A percentile compares a stretch with the other conserved stretches of the same genome.
Conservation (phyloP, 2,797 vertebrate species). For the Peromyscus eremicus region DNA sequence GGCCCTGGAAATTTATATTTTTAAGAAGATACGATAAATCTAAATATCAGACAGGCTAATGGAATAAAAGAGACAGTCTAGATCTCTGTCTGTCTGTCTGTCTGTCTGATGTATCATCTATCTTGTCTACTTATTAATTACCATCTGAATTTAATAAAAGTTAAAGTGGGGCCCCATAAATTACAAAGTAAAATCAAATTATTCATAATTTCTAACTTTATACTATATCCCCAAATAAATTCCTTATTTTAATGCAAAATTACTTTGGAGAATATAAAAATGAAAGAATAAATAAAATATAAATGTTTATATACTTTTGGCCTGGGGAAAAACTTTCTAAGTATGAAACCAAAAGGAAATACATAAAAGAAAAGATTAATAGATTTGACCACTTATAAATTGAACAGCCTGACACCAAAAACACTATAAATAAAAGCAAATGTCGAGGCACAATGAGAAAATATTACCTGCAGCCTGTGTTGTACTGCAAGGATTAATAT, state of each 20-base stretch:
- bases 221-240: conserved; percentile 3
- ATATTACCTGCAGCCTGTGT: not conserved
- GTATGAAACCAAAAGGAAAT: conserved; percentile 46
- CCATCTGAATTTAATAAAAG: not conserved
- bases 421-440: conserved; percentile 68
- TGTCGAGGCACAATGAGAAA: conserved; percentile 52
- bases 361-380: conserved; percentile 60
- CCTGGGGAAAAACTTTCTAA: conserved; percentile 55
- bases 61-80: not conserved
- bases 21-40: conserved; percentile 28
- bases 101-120: not conserved
- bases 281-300: conserved; percentile 30
- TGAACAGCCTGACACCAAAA: conserved; percentile 58
- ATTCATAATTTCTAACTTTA: conserved; percentile 42
- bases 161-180: not conserved
- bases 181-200: conserved; percentile 12
- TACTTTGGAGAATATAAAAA: not conserved
- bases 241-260: not conserved
- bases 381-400: conserved; percentile 65
- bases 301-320: conserved; percentile 56
- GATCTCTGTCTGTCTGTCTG: not conserved
- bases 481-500: conserved; percentile 62
- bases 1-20: not conserved
- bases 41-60: not conserved
- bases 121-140: not conserved